phyloP scores from a whole-genome alignment of 2,113 vertebrate genomes.

The Lasiurus borealis region DNA sequence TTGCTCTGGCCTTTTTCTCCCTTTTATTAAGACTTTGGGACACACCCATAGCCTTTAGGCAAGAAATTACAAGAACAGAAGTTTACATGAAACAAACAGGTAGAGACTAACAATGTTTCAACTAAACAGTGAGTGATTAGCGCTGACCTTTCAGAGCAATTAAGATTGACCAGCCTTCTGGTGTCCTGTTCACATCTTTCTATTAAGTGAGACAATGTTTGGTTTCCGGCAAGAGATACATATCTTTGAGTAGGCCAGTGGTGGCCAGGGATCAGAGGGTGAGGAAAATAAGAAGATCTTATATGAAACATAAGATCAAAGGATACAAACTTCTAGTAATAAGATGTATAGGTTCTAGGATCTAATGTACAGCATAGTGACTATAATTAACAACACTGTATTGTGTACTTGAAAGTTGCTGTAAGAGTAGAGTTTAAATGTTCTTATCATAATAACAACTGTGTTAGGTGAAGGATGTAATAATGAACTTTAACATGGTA shows the following conservation, averaged over 20 bases:
- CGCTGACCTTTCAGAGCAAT: too few relatives aligned
- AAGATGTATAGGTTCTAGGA: not conserved
- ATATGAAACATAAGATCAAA: not conserved
- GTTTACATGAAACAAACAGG: too few relatives aligned
- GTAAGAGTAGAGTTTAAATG: not conserved
- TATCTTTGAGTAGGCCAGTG: not conserved
- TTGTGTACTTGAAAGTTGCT: not conserved
- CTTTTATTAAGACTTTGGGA: too few relatives aligned
- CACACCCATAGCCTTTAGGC: too few relatives aligned
- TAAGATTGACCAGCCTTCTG: too few relatives aligned
- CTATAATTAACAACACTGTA: not conserved
- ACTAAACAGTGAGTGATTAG: too few relatives aligned
- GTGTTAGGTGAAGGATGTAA: not conserved
- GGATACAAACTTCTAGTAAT: not conserved
- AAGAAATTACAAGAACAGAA: too few relatives aligned
- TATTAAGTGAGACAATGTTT: too few relatives aligned
- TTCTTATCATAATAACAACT: not conserved
- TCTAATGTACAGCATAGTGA: not conserved
- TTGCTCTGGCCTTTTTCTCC: too few relatives aligned
- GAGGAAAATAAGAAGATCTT: not conserved
- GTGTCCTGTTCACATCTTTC: too few relatives aligned
- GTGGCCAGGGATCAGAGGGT: not conserved
- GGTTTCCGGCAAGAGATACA: too few relatives aligned
- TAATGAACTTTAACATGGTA: not conserved
- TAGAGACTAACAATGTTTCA: too few relatives aligned